Evolutionary conservation across 2,797 vertebrate genomes (phyloP), one percentile per base, ranked within the genome.

Genomic region (Tachyglossus aculeatus): DNA sequence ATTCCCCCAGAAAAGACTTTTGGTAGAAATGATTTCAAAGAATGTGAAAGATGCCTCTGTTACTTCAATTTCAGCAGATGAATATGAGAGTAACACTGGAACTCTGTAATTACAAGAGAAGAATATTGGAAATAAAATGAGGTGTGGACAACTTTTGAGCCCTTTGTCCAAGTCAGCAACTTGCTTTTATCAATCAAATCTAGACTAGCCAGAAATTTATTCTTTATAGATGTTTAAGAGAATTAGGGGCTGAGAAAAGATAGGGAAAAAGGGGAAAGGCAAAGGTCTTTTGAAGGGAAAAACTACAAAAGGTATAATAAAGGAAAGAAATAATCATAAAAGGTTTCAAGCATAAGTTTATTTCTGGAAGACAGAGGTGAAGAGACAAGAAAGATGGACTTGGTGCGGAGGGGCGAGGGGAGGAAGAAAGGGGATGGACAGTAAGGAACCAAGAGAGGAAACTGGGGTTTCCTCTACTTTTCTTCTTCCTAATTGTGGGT

Each of bases 311-410:
- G 71, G 11, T 21, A 69, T 55, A 51, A 76, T n/a, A 59, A 14
- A 37, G 5, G 25, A 43, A 27, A 7, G 11, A 31, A 34, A 47
- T 24, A 9, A 5, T 71, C 51, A 55, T 29, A 18, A 64, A 38
- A 44, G 8, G 61, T 50, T 64, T 29, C 44, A 74, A 54, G 53
- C 29, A 45, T 40, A 48, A 39, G 57, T 43, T 41, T 71, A 38
- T 29, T 34, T 31, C 9, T 39, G 40, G 32, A 33, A 19, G n/a
- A n/a, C n/a, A n/a, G n/a, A 11, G 27, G 27, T 2, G 12, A 48
- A 22, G 9, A 18, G 9, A 18, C 31, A 48, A 48, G 18, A 6
- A 6, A 18, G 12, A 48, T 48, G 16, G 19, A 29, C 15, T 27
- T 27, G 16, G 8, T 16, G 21, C 15, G 31, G 44, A n/a, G 27